Evolutionary conservation across 2,797 vertebrate genomes (phyloP).

Genomic region (Novumbra hubbsi): DNA sequence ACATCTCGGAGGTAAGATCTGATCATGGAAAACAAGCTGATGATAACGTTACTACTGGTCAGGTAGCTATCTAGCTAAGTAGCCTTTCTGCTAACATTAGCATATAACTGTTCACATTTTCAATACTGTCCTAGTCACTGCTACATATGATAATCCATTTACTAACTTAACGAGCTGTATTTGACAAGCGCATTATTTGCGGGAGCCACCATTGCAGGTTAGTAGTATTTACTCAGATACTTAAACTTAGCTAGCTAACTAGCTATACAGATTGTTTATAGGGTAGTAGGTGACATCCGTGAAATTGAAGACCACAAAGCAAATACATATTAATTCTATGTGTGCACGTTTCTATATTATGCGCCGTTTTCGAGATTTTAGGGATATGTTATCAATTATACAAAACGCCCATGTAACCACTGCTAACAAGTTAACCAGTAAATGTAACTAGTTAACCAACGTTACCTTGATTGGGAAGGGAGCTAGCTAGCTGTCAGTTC

Average conservation of each 20-base stretch:
- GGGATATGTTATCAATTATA: background rate
- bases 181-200: background rate
- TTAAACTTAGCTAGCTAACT: background rate
- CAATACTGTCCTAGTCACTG: background rate
- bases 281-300: background rate
- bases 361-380: too few relatives aligned
- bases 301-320: background rate
- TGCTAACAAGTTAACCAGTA: background rate
- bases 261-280: background rate
- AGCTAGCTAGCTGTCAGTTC: background rate
- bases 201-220: background rate
- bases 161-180: background rate
- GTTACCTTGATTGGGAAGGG: background rate
- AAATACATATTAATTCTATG: background rate
- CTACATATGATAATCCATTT: background rate
- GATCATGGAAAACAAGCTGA: slow-evolving; percentile 28
- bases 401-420: background rate
- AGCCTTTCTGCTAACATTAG: background rate
- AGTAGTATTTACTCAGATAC: background rate
- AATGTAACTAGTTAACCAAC: background rate
- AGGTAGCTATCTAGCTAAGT: slow-evolving; percentile 4
- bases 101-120: background rate
- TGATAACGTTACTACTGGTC: background rate
- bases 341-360: background rate
- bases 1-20: slow-evolving; percentile 80